Base-by-base conservation (phyloP, 2,888 invertebrate genomes). In the Leucoma salicis region DNA sequence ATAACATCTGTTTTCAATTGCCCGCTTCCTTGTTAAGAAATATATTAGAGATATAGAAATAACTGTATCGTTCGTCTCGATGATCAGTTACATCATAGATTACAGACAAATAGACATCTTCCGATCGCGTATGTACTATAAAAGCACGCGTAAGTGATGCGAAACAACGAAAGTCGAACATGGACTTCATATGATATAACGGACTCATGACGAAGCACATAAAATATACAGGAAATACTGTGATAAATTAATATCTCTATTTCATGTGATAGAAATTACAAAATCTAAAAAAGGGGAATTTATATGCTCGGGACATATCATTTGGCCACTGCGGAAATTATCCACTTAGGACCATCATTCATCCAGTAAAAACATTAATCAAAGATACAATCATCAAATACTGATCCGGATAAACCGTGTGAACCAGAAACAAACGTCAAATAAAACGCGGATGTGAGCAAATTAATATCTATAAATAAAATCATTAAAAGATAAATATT, bases 391-490 rank as follows among this genome's bases (percentile, higher is more conserved):
- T 39, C 28, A 14, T 37, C 39, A 50, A 53, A 42, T 28, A 44
- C 43, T 39, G 51, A 48, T 55, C 45, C 50, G 48, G 54, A 58
- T 63, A 54, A 61, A 57, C 54, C 61, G 63, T 68, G 69, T 56
- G 69, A 58, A 61, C 42, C 18, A 35, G 42, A 53, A 49, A 68
- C 57, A 70, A 58, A 69, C 46, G 61, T 39, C 63, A 63, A 75
- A 69, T 73, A 63, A 57, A 61, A 67, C 46, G 55, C 70, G 71
- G 74, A 76, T 66, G 58, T 60, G 54, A 55, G 53, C 45, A 51
- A 57, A 57, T 45, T 52, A 53, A 63, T 62, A 62, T 57, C 58
- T 49, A 50, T 44, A 46, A 50, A n/a, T 44, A 55, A 46, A 27
- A 29, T 45, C 46, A 46, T 39, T 45, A 55, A 43, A 36, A 59